These are phyloP conservation scores for Pomatorhinus ruficollis DNA, from an alignment of 2,113 vertebrate genomes.

Conservation along the genomic window DNA sequence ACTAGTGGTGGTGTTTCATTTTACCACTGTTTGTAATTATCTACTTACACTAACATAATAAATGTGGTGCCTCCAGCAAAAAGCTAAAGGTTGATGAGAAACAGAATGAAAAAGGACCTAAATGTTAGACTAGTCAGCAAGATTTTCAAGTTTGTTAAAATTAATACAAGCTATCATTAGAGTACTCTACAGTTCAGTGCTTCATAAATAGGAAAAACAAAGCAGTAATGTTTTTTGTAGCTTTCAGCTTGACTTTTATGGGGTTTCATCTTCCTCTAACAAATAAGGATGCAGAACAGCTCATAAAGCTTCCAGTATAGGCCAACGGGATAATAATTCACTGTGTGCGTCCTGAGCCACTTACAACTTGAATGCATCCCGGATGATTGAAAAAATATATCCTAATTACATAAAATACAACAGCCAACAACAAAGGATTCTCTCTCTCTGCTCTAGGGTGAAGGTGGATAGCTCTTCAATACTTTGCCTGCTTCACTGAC, in stretches of 20 bases:
- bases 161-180: slow-evolving; percentile 39
- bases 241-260: background rate
- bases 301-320: background rate
- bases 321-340: background rate
- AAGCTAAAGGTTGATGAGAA: slow-evolving; percentile 36
- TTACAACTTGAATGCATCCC: background rate
- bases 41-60: background rate
- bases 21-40: slow-evolving; percentile 11
- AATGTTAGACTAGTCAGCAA: slow-evolving; percentile 24
- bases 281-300: background rate
- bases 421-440: background rate
- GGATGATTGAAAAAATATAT: background rate
- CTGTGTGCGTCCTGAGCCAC: background rate
- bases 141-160: slow-evolving; percentile 42
- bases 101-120: slow-evolving; percentile 8
- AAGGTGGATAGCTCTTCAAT: background rate
- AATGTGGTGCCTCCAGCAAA: background rate
- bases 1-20: background rate
- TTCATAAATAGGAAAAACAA: slow-evolving; percentile 34
- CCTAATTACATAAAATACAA: background rate
- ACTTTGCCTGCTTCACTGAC: background rate
- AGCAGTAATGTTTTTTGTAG: background rate
- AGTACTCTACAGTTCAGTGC: slow-evolving; percentile 9
- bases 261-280: background rate
- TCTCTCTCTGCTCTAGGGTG: background rate